Percentiles rank a stretch among this genome's conserved stretches.
Evolutionary conservation across 2,113 vertebrate species (phyloP).

Genomic region (Labeo catla): DNA sequence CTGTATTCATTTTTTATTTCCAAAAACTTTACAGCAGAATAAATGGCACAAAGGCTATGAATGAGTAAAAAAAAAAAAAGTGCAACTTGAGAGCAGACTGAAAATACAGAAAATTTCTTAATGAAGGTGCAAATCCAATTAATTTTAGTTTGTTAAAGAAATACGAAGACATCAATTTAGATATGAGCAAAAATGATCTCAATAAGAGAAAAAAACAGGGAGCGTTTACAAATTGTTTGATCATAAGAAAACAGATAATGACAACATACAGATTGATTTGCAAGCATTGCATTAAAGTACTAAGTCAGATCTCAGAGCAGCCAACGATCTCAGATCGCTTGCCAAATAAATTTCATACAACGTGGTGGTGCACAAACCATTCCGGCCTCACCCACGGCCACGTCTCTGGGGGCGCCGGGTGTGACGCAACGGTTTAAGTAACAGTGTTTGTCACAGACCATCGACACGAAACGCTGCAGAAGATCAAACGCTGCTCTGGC

Average conservation of each 20-base stretch:
- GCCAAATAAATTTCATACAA: slow-evolving; percentile 7
- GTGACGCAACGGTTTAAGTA: slow-evolving; percentile 33
- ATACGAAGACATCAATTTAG: slow-evolving; percentile 2
- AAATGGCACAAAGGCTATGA: slow-evolving; percentile 23
- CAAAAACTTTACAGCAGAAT: slow-evolving; percentile 25
- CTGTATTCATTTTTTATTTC: slow-evolving; percentile 2
- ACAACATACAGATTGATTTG: neutral
- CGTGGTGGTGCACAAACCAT: neutral
- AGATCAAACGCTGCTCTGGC: slow-evolving; percentile 32
- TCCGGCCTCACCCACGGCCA: neutral
- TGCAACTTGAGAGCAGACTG: neutral
- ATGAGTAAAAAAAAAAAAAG: slow-evolving; percentile 1
- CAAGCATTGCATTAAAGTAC: neutral
- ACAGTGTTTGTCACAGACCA: slow-evolving; percentile 31
- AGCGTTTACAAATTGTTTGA: slow-evolving; percentile 12
- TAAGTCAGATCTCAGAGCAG: neutral
- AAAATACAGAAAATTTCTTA: neutral
- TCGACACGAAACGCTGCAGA: slow-evolving; percentile 33
- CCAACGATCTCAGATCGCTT: neutral
- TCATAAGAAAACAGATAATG: slow-evolving; percentile 1
- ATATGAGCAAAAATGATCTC: slow-evolving; percentile 1
- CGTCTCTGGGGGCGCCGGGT: neutral
- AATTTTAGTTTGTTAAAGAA: neutral
- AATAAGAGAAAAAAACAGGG: neutral
- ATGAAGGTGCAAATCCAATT: neutral